Percentiles rank a stretch among this genome's conserved stretches.
These are phyloP conservation scores for Paedocypris sp. DNA, from an alignment of 2,113 vertebrate genomes.

Conservation along the genomic window DNA sequence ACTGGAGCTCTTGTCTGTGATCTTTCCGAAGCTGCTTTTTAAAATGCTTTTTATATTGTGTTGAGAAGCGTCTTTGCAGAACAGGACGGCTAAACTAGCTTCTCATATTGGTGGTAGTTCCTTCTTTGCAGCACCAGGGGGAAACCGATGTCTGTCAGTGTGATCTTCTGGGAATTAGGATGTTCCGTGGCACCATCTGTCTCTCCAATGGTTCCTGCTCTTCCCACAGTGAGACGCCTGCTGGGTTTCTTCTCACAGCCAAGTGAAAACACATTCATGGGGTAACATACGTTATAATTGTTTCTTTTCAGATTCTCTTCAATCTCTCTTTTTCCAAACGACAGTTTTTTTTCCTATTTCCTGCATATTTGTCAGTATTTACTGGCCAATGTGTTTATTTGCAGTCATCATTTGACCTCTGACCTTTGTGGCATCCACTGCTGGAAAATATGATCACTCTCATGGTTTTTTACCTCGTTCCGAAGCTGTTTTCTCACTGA, in stretches of 20 bases:
- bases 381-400: background rate
- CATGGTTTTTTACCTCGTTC: background rate
- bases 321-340: background rate
- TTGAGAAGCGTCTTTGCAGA: no score
- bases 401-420: background rate
- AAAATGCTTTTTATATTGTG: no score
- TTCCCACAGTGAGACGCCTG: background rate
- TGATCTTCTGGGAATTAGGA: conserved; percentile 49
- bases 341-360: no score
- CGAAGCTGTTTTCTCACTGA: conserved; percentile 7
- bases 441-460: no score
- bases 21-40: no score
- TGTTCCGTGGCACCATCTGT: conserved; percentile 20
- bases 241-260: background rate
- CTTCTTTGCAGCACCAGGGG: conserved; percentile 61
- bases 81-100: no score
- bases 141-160: conserved; percentile 64
- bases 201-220: conserved; percentile 7
- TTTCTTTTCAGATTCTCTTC: background rate
- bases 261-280: background rate
- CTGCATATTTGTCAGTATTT: no score
- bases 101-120: conserved; percentile 49
- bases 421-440: background rate
- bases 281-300: background rate
- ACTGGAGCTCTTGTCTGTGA: no score